Evolutionary conservation across 2,888 invertebrate genomes (phyloP).

Genomic region (Eurytoma californica): DNA sequence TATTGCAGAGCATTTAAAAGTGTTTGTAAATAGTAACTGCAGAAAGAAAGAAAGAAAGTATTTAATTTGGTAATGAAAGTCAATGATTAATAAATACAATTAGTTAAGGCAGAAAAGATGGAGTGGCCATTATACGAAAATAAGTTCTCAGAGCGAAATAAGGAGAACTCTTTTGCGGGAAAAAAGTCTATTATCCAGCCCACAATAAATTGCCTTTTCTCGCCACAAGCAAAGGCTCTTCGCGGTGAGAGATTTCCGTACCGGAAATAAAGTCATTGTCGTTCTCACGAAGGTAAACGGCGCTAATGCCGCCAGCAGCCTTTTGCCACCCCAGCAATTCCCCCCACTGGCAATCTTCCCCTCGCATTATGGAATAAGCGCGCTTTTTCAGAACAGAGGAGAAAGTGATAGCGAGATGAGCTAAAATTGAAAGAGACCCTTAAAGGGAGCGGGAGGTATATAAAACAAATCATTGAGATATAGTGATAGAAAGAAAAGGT

Average conservation of each 20-base stretch:
- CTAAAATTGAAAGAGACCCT: background rate
- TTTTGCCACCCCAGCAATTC: background rate
- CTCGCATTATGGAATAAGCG: conserved; percentile 4
- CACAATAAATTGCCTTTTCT: conserved; percentile 50
- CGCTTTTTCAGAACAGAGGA: background rate
- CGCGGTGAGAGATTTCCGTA: conserved; percentile 35
- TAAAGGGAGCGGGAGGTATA: background rate
- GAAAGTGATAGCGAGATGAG: background rate
- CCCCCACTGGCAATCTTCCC: background rate
- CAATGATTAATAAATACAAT: too few species aligned
- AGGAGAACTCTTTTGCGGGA: background rate
- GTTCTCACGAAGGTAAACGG: conserved; percentile 43
- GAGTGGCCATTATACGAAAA: too few species aligned
- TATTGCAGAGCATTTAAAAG: too few species aligned
- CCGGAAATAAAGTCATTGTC: conserved; percentile 52
- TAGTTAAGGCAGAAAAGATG: too few species aligned
- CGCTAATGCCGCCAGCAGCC: conserved; percentile 39
- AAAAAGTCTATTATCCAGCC: conserved; percentile 50
- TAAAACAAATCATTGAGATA: background rate
- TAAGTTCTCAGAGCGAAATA: too few species aligned
- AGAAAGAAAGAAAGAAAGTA: too few species aligned
- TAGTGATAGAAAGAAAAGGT: background rate
- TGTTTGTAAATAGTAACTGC: too few species aligned
- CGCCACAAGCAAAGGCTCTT: conserved; percentile 35
- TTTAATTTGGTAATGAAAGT: too few species aligned